These are phyloP conservation scores for Leptinotarsa rubiginosa DNA, from an alignment of 2,888 invertebrate species.

Conservation along the genomic window DNA sequence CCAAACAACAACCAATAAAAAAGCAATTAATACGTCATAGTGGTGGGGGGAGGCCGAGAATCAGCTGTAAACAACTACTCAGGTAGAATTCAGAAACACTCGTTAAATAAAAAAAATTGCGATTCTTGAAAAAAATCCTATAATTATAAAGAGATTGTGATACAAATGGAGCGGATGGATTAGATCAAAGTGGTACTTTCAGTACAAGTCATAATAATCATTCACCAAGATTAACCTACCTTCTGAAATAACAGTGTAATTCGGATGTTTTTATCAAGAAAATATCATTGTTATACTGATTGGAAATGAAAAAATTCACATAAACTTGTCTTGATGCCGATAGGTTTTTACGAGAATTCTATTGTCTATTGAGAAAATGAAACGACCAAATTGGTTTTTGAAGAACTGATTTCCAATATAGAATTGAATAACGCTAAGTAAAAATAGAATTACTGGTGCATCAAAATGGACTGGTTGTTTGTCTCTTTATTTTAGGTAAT, in stretches of 20 bases:
- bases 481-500: too few species aligned
- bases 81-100: not conserved
- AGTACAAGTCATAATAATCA: slow-evolving; percentile 6
- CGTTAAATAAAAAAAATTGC: slow-evolving; percentile 10
- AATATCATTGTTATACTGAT: not conserved
- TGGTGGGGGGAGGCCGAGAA: too few species aligned
- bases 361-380: too few species aligned
- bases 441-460: too few species aligned
- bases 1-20: too few species aligned
- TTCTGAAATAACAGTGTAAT: slow-evolving; percentile 8
- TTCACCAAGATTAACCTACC: not conserved
- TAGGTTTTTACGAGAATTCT: not conserved
- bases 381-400: too few species aligned
- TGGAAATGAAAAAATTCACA: not conserved
- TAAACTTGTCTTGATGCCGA: not conserved
- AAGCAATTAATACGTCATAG: too few species aligned
- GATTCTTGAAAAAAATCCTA: slow-evolving; percentile 25
- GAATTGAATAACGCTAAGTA: too few species aligned
- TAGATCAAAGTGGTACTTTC: slow-evolving; percentile 22
- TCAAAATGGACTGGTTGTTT: too few species aligned
- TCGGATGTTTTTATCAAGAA: not conserved
- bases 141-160: slow-evolving; percentile 30
- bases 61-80: too few species aligned
- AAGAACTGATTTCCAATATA: too few species aligned
- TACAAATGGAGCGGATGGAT: slow-evolving; percentile 36